Evolutionary conservation across 2,113 vertebrate species (phyloP).

Genomic region (Mionectes macconnelli): DNA sequence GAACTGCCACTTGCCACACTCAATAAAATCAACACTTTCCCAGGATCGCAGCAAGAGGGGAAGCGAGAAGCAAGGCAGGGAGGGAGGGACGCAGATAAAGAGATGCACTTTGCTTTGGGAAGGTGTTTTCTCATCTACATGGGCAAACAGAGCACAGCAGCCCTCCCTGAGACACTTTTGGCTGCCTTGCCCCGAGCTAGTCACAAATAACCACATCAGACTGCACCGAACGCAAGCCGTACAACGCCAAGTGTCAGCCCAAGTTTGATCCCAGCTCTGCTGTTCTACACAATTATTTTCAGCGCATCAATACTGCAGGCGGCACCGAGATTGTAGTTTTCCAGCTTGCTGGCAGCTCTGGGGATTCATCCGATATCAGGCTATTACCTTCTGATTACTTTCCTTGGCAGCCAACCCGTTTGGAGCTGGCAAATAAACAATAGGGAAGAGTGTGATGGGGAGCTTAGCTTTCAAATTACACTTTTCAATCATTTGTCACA

Average conservation of each 20-base stretch:
- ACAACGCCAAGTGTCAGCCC: background rate
- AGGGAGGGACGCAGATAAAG: background rate
- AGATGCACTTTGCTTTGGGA: background rate
- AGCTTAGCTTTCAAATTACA: conserved; percentile 35
- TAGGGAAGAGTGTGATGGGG: conserved; percentile 39
- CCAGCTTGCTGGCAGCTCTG: conserved; percentile 62
- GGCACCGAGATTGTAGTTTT: conserved; percentile 41
- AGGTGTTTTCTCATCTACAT: background rate
- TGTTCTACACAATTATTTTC: conserved; percentile 61
- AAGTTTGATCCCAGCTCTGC: conserved; percentile 40
- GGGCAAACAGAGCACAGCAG: background rate
- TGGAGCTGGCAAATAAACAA: conserved; percentile 63
- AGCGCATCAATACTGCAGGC: conserved; percentile 27
- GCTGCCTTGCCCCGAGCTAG: conserved; percentile 48
- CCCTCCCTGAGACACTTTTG: background rate
- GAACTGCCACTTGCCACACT: conserved; percentile 80
- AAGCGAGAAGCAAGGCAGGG: background rate
- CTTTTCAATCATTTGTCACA: conserved; percentile 61
- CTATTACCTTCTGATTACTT: conserved; percentile 72
- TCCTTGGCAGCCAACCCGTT: conserved; percentile 65
- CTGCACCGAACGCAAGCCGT: background rate
- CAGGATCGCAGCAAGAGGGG: conserved; percentile 26
- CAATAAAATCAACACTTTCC: conserved; percentile 73
- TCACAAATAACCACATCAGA: conserved; percentile 54
- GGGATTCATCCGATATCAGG: conserved; percentile 63